These are phyloP conservation scores for Trematocara variabile DNA, from an alignment of 2,113 vertebrate genomes.

Conservation along the genomic window DNA sequence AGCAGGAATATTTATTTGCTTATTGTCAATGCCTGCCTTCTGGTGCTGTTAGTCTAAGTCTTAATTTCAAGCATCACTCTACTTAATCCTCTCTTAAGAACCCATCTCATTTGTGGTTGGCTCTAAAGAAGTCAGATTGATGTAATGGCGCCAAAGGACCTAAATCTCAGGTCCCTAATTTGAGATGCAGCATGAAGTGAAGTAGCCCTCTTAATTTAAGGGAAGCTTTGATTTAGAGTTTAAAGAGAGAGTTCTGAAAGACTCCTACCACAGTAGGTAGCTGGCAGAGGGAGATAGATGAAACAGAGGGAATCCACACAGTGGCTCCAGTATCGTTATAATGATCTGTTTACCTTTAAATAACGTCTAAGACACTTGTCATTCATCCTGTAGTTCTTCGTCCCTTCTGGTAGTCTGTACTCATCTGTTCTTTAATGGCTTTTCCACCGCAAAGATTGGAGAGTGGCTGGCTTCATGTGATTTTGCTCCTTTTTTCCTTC, in stretches of 20 bases:
- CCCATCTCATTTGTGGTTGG: constrained; percentile 29
- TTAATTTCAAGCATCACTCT: constrained; percentile 30
- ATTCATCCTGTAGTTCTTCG: not conserved
- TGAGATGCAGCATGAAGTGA: constrained; percentile 39
- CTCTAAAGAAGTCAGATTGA: constrained; percentile 24
- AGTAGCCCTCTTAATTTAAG: constrained; percentile 41
- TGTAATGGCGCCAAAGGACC: constrained; percentile 21
- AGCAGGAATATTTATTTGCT: not conserved
- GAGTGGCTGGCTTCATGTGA: constrained; percentile 34
- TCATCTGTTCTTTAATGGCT: constrained; percentile 51
- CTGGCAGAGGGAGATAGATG: not conserved
- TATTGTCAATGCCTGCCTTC: not conserved
- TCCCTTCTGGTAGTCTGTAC: constrained; percentile 9
- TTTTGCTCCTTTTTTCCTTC: constrained; percentile 25
- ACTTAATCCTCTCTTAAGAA: constrained; percentile 21
- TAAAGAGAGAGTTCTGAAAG: constrained; percentile 14
- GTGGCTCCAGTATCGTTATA: not conserved
- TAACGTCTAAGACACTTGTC: constrained; percentile 8
- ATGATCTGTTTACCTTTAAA: constrained; percentile 39
- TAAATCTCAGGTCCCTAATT: constrained; percentile 43
- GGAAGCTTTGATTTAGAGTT: constrained; percentile 21
- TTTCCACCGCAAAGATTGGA: constrained; percentile 60
- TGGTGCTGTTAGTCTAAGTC: not conserved
- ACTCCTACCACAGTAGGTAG: not conserved
- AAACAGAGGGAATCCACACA: constrained; percentile 14